phyloP scores from a whole-genome alignment of 2,113 vertebrate genomes.

The Todiramphus saurophagus region DNA sequence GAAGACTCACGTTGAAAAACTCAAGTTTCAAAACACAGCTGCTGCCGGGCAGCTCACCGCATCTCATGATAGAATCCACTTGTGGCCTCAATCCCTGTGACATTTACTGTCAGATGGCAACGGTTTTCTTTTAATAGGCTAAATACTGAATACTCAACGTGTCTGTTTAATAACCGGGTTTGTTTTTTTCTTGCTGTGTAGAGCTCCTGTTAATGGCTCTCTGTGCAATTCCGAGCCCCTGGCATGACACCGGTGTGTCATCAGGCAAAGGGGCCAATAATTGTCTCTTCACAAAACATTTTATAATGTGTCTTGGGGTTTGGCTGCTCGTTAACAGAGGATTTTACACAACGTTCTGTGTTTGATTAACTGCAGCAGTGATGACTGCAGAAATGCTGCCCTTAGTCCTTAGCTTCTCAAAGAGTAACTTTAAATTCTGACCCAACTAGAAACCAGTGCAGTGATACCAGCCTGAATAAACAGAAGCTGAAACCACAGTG shows the following conservation, averaged over 20 bases:
- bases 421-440: not conserved
- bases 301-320: not conserved
- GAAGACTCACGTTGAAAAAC: not conserved
- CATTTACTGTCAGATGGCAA: conserved; percentile 19
- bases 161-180: not conserved
- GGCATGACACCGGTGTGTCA: not conserved
- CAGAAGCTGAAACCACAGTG: not conserved
- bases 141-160: not conserved
- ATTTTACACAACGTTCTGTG: not conserved
- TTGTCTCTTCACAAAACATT: not conserved
- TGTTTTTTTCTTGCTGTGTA: not conserved
- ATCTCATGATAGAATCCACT: not conserved
- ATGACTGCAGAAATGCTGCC: not conserved
- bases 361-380: not conserved
- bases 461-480: not conserved
- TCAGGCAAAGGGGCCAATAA: not conserved
- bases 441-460: not conserved
- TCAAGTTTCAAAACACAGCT: not conserved
- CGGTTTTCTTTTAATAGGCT: not conserved
- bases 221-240: not conserved
- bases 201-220: not conserved
- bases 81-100: conserved; percentile 39
- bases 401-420: not conserved
- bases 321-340: not conserved
- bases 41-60: not conserved